Evolutionary conservation across 2,113 vertebrate species (phyloP).

Genomic region (Paradoxurus hermaphroditus): DNA sequence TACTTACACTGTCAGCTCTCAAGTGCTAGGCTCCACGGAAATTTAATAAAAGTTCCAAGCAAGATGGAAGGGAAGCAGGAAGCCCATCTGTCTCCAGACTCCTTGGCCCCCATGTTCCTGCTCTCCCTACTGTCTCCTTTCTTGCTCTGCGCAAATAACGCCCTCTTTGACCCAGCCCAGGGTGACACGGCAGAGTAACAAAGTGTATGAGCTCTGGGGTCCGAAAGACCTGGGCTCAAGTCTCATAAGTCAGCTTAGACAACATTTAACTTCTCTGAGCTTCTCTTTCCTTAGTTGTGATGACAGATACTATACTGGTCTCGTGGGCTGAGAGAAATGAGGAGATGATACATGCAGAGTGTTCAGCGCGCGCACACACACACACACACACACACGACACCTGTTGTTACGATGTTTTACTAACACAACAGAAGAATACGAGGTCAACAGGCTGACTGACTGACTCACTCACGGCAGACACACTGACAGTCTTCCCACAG

Average conservation of each 20-base stretch:
- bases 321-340: neutral
- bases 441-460: neutral
- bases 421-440: neutral
- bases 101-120: neutral
- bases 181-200: neutral
- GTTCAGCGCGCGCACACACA: too few relatives aligned
- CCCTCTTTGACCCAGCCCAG: neutral
- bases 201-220: neutral
- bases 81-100: neutral
- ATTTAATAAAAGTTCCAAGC: neutral
- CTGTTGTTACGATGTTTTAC: neutral
- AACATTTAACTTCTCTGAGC: neutral
- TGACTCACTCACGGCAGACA: neutral
- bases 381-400: neutral
- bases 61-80: neutral
- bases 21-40: neutral
- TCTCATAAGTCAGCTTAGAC: slow-evolving; percentile 1
- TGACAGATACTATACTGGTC: neutral
- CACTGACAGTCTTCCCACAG: neutral
- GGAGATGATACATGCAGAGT: neutral
- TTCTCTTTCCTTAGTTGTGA: neutral
- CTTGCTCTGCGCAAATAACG: neutral
- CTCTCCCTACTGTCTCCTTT: neutral
- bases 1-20: neutral
- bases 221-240: neutral